These are phyloP conservation scores for Yponomeuta plumbellus DNA, from an alignment of 2,888 invertebrate species.

Conservation along the genomic window DNA sequence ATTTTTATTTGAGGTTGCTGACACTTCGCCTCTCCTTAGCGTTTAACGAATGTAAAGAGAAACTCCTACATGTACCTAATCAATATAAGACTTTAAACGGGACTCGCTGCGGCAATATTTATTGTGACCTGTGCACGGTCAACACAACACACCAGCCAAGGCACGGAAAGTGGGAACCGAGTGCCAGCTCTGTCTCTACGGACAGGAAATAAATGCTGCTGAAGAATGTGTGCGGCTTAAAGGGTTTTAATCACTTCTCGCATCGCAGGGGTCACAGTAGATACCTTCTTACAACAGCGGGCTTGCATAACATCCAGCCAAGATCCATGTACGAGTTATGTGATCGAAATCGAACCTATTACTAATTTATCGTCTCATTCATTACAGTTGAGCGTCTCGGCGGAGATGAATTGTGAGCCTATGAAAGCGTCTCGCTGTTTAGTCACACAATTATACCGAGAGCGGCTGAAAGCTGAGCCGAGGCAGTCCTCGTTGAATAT, in stretches of 20 bases:
- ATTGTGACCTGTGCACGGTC: conserved; percentile 48
- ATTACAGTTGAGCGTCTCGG: conserved; percentile 43
- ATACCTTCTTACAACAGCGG: not conserved
- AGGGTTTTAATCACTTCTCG: not conserved
- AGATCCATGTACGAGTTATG: conserved; percentile 31
- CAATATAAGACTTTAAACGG: conserved; percentile 44
- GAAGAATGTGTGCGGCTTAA: conserved; percentile 9
- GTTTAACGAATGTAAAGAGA: conserved; percentile 6
- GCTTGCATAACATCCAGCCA: not conserved
- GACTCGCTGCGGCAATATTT: conserved; percentile 47
- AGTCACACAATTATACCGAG: conserved; percentile 56
- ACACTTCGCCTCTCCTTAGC: conserved; percentile 3
- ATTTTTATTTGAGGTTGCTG: conserved; percentile 10
- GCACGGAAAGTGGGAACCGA: conserved; percentile 8
- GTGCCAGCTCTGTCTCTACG: not conserved
- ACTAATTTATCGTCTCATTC: conserved; percentile 55
- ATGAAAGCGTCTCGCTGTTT: conserved; percentile 35
- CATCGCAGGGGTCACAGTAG: not conserved
- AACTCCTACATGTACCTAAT: conserved; percentile 30
- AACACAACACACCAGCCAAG: conserved; percentile 36
- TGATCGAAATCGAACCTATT: conserved; percentile 49
- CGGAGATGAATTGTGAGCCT: conserved; percentile 50
- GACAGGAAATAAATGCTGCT: conserved; percentile 2
- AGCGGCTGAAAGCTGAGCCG: conserved; percentile 36
- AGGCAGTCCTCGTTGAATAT: conserved; percentile 44